Base-by-base conservation (phyloP, 2,113 vertebrate genomes). In the Menura novaehollandiae region DNA sequence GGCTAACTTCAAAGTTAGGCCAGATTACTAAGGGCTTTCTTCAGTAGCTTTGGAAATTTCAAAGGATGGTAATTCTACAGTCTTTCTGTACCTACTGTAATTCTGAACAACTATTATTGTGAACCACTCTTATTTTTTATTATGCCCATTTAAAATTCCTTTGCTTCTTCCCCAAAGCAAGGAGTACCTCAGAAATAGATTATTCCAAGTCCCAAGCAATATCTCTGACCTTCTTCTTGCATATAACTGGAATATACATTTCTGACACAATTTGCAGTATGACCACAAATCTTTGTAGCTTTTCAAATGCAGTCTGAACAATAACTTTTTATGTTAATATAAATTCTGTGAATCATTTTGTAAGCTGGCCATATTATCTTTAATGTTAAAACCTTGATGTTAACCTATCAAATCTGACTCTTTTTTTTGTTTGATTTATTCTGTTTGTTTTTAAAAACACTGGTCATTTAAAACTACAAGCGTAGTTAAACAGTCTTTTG, bases 401-500 rank as follows among this genome's bases (percentile, higher is more conserved):
- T 75, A 85, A 82, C 2, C 9, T 58, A 22, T 2, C 12, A 52
- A 26, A 67, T 71, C 15, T 24, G 13, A n/a, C 19, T 27, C 8
- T 53, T 17, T 30, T 30, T 5, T 14, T 18, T 32, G 4, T 41
- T 32, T 9, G 1, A 3, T 47, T 44, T 35, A 32, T 53, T 82
- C 8, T 53, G 1, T 5, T 21, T 39, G 12, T 19, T 33, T 44
- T 75, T 75, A 11, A 20, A 68, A 32, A 1, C 3, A 15, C 17
- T 44, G 3, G 9, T 47, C 28, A 28, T 74, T 63, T 18, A 77
- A 89, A 87, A 55, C 8, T 37, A 11, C 6, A 62, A 13, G 3
- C 1, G 0, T 27, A 39, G 3, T 39, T 72, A 55, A 85, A 11
- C 6, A 67, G 5, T 23, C 4, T 14, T 62, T 44, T 73, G 2